Evolutionary conservation across 2,888 invertebrate genomes (phyloP).

Genomic region (Drosophila fulvimacula): DNA sequence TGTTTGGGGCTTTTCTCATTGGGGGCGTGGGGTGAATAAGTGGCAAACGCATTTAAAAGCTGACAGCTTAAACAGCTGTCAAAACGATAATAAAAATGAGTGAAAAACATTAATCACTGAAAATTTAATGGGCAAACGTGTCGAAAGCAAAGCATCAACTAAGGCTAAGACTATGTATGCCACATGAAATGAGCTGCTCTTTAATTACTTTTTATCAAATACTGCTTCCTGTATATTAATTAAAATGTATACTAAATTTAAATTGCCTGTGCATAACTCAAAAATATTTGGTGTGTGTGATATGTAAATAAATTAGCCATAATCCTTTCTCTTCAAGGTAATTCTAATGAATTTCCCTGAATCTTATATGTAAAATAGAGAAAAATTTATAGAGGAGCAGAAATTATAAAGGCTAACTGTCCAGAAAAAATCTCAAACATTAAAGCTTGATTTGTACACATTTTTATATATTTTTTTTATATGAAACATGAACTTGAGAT

Average conservation of each 20-base stretch:
- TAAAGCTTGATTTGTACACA: too few relatives aligned
- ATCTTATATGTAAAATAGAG: too few relatives aligned
- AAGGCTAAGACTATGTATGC: too few relatives aligned
- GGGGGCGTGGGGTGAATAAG: not conserved
- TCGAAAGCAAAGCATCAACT: not conserved
- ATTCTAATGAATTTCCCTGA: too few relatives aligned
- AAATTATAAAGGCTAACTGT: too few relatives aligned
- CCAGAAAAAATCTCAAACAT: too few relatives aligned
- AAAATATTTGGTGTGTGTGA: too few relatives aligned
- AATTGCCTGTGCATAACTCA: too few relatives aligned
- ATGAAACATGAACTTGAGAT: not conserved
- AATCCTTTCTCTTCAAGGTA: too few relatives aligned
- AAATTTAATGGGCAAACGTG: conserved; percentile 5
- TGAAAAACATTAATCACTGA: conserved; percentile 62
- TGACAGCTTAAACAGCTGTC: conserved; percentile 46
- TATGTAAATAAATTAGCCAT: too few relatives aligned
- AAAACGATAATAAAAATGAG: conserved; percentile 37
- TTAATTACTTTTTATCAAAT: not conserved
- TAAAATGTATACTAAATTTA: not conserved
- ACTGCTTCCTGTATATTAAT: not conserved
- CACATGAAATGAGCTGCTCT: not conserved
- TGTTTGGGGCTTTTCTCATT: conserved; percentile 40
- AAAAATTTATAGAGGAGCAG: too few relatives aligned
- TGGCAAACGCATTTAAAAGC: conserved; percentile 28
- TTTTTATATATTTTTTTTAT: too few relatives aligned